A percentile compares a stretch with the other conserved stretches of the same genome.
These are phyloP conservation scores for Pristionchus exspectatus DNA, from an alignment of 2,888 invertebrate species.

Conservation along the genomic window DNA sequence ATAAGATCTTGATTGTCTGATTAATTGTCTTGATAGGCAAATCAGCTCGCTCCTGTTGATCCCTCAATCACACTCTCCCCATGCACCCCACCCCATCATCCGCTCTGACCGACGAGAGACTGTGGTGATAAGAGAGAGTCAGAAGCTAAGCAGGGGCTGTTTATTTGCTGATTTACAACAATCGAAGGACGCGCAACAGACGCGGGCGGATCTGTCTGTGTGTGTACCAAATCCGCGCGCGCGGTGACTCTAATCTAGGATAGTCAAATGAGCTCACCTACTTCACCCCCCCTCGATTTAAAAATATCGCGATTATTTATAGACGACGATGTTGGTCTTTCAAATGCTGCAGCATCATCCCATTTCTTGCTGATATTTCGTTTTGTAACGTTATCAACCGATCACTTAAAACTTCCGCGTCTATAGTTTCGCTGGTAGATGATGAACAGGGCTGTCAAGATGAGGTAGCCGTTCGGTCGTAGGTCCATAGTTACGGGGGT, in stretches of 20 bases:
- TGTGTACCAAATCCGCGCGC: not conserved
- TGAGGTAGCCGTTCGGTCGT: too few relatives aligned
- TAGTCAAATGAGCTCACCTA: not conserved
- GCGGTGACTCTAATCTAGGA: not conserved
- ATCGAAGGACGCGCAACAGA: not conserved
- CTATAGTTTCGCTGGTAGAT: too few relatives aligned
- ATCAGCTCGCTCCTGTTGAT: not conserved
- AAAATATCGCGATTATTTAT: too few relatives aligned
- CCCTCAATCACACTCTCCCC: not conserved
- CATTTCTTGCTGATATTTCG: too few relatives aligned
- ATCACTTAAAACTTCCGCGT: too few relatives aligned
- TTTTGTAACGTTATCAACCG: too few relatives aligned
- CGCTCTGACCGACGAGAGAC: not conserved
- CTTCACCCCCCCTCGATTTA: too few relatives aligned
- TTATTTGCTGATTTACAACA: slow-evolving; percentile 31
- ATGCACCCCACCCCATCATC: not conserved
- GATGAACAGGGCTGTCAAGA: too few relatives aligned
- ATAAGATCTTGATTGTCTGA: too few relatives aligned
- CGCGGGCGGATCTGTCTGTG: not conserved
- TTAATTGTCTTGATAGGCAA: not conserved
- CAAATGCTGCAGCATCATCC: not conserved
- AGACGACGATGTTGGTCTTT: not conserved
- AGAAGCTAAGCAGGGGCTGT: not conserved
- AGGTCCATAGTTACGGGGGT: too few relatives aligned
- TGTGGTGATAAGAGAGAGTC: not conserved